phyloP scores from a whole-genome alignment of 2,113 vertebrate species.

The Prunella himalayana region DNA sequence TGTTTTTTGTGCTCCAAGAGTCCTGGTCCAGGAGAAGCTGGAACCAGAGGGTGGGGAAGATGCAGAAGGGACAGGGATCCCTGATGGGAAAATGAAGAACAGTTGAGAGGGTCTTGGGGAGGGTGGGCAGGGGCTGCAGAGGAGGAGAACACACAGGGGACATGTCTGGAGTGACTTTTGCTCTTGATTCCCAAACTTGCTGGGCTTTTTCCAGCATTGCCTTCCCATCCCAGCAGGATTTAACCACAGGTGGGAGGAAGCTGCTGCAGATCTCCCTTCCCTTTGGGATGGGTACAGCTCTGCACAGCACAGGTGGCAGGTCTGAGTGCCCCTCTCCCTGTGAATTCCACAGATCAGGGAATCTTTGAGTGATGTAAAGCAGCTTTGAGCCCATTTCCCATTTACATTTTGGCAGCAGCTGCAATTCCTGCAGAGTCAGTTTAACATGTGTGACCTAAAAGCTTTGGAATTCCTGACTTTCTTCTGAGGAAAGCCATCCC shows the following conservation, averaged over 20 bases:
- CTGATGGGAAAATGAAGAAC: not conserved
- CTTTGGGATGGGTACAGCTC: not conserved
- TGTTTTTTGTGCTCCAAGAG: not conserved
- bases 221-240: not conserved
- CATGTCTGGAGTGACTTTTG: rapidly evolving
- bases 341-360: not conserved
- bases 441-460: constrained; percentile 45
- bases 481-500: constrained; percentile 38
- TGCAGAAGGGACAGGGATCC: not conserved
- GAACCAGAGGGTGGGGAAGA: not conserved
- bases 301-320: not conserved
- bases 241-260: not conserved
- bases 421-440: not conserved
- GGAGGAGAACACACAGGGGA: not conserved
- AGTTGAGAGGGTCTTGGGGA: not conserved
- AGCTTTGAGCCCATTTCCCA: not conserved
- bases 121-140: not conserved
- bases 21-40: not conserved
- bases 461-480: constrained; percentile 56
- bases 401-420: constrained; percentile 23
- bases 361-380: not conserved
- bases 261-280: not conserved
- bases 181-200: not conserved
- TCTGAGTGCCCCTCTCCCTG: not conserved
- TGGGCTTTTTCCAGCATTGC: not conserved